These are phyloP conservation scores for Aythya baeri DNA, from an alignment of 2,113 vertebrate species.

Conservation along the genomic window DNA sequence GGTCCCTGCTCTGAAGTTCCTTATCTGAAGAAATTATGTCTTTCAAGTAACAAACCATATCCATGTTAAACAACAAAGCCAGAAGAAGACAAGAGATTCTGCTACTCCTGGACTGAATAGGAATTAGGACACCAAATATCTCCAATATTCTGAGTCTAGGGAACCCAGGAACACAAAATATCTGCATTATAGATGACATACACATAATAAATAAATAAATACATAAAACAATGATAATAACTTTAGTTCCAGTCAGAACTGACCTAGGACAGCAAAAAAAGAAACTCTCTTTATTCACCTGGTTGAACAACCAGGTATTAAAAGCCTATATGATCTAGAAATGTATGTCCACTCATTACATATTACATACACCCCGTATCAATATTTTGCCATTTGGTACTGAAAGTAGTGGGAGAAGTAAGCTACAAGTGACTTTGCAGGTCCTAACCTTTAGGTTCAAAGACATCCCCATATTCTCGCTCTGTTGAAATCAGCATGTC, in stretches of 20 bases:
- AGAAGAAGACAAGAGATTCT: not conserved
- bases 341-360: not conserved
- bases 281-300: not conserved
- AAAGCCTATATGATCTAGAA: not conserved
- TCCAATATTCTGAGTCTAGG: not conserved
- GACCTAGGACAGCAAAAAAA: not conserved
- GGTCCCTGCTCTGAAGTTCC: slow-evolving; percentile 19
- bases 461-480: slow-evolving; percentile 41
- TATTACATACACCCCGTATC: not conserved
- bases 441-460: slow-evolving; percentile 52
- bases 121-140: not conserved
- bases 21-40: slow-evolving; percentile 13
- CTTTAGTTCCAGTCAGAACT: not conserved
- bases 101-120: not conserved
- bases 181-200: not conserved
- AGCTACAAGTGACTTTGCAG: not conserved
- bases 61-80: not conserved
- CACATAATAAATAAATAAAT: not conserved
- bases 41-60: not conserved
- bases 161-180: not conserved
- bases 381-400: not conserved
- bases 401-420: not conserved
- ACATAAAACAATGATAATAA: not conserved
- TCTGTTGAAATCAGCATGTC: slow-evolving; percentile 42
- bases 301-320: not conserved